phyloP scores from a whole-genome alignment of 2,888 invertebrate genomes.

The Ichneumoninae sp. region DNA sequence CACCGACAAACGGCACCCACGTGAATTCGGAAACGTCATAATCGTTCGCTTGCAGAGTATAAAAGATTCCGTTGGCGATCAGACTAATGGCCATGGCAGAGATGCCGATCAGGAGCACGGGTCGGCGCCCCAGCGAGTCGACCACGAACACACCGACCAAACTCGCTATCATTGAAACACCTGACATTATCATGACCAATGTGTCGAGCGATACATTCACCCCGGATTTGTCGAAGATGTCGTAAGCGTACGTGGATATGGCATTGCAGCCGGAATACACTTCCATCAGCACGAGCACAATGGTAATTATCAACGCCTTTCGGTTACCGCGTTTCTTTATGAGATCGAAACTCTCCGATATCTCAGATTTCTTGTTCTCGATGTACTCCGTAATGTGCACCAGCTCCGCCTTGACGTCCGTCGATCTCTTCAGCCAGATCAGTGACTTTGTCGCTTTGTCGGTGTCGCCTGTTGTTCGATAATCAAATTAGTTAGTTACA shows the following conservation, averaged over 20 bases:
- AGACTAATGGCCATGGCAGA: neutral
- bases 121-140: conserved; percentile 12
- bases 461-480: conserved; percentile 17
- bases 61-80: conserved; percentile 18
- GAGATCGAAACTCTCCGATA: conserved; percentile 12
- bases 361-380: conserved; percentile 9
- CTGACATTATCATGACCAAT: neutral
- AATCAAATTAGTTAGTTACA: neutral
- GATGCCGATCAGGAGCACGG: neutral
- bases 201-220: neutral
- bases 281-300: neutral
- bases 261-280: neutral
- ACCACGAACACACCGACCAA: conserved; percentile 1
- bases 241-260: conserved; percentile 12
- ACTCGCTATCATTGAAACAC: neutral
- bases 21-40: conserved; percentile 21
- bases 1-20: neutral
- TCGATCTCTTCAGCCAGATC: conserved; percentile 26
- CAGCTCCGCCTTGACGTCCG: conserved; percentile 36
- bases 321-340: conserved; percentile 24
- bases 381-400: conserved; percentile 18
- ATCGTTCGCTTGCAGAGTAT: neutral
- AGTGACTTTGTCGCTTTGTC: conserved; percentile 25
- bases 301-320: neutral
- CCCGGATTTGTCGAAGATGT: conserved; percentile 12